These are phyloP conservation scores for Amiota mariae DNA, from an alignment of 2,888 invertebrate species.

Conservation along the genomic window DNA sequence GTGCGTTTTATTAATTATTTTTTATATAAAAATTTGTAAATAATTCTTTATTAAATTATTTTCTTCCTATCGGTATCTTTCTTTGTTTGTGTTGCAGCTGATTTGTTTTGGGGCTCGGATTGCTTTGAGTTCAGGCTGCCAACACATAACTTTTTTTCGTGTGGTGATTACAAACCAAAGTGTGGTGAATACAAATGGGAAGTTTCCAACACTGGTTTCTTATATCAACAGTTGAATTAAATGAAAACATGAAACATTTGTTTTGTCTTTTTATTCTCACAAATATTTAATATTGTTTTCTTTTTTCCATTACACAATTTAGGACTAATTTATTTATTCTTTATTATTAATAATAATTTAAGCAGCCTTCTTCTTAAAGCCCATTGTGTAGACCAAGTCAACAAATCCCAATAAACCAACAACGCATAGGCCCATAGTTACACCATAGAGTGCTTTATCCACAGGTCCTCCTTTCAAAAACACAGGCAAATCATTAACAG, in stretches of 20 bases:
- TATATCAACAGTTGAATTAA: neutral
- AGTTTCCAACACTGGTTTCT: neutral
- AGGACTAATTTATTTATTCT: constrained; percentile 16
- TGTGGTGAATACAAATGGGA: neutral
- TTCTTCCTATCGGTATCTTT: neutral
- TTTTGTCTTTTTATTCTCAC: neutral
- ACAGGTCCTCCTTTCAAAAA: constrained; percentile 72
- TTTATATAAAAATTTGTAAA: constrained; percentile 8
- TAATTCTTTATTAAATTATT: too few relatives aligned
- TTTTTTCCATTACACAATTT: neutral
- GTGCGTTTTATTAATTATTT: constrained; percentile 51
- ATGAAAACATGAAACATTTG: neutral
- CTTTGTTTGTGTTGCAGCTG: neutral
- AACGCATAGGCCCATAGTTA: constrained; percentile 71
- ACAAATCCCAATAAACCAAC: constrained; percentile 66
- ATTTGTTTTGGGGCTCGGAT: neutral
- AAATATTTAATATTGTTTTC: neutral
- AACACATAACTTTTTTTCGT: too few relatives aligned
- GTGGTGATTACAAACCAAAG: too few relatives aligned
- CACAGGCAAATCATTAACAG: constrained; percentile 69
- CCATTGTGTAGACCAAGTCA: constrained; percentile 68
- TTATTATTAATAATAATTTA: constrained; percentile 42
- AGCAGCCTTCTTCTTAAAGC: constrained; percentile 69
- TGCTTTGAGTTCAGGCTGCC: too few relatives aligned
- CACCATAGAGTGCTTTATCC: constrained; percentile 70